These are phyloP conservation scores for Enteromius thamalakanensis DNA, from an alignment of 2,797 vertebrate genomes.

Conservation along the genomic window DNA sequence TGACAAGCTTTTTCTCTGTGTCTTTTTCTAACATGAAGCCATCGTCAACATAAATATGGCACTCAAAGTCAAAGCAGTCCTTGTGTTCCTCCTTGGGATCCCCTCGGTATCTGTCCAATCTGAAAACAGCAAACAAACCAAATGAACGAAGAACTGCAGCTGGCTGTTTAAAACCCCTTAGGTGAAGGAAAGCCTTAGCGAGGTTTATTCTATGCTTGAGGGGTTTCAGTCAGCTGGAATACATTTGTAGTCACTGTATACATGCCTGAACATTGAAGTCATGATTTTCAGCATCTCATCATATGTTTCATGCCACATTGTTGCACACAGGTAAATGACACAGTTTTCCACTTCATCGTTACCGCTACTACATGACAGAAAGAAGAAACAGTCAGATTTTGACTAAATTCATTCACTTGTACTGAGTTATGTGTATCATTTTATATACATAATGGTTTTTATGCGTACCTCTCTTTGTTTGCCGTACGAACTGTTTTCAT, in stretches of 20 bases:
- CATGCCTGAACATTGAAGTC: slow-evolving; percentile 84
- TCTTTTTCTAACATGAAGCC: slow-evolving; percentile 72
- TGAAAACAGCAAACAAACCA: slow-evolving; percentile 58
- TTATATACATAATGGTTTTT: neutral
- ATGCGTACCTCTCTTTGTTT: slow-evolving; percentile 69
- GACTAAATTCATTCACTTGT: neutral
- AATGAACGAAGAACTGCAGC: neutral
- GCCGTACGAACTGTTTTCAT: slow-evolving; percentile 73
- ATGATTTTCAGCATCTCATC: slow-evolving; percentile 86
- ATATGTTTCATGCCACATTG: slow-evolving; percentile 86
- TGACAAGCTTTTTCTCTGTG: slow-evolving; percentile 69
- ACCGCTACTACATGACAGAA: neutral
- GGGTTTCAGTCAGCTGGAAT: neutral
- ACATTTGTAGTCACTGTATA: neutral
- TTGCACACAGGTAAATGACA: slow-evolving; percentile 83
- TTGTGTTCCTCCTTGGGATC: slow-evolving; percentile 78
- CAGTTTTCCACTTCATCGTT: slow-evolving; percentile 68
- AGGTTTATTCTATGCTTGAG: neutral
- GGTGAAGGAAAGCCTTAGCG: neutral
- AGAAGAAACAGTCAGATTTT: neutral
- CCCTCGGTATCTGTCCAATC: slow-evolving; percentile 81
- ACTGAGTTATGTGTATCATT: neutral
- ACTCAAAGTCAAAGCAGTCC: slow-evolving; percentile 81
- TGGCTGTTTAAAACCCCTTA: neutral
- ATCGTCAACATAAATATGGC: slow-evolving; percentile 81